These are phyloP conservation scores for Neotoxoptera formosana DNA, from an alignment of 1,140 invertebrate species.

Conservation along the genomic window DNA sequence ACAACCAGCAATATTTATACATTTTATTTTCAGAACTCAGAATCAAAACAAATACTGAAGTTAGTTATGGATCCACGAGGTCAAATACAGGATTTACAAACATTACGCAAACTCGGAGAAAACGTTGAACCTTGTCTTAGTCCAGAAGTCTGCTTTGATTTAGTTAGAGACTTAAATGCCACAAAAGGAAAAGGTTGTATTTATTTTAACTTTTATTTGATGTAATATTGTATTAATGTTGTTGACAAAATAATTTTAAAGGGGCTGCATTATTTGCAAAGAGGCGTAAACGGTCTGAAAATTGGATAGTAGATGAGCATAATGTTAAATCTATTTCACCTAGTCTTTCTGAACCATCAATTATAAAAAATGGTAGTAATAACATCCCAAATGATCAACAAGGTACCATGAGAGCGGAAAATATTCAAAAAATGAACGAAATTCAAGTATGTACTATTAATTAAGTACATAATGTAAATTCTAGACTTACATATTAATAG, in stretches of 20 bases:
- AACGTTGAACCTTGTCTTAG: conserved; percentile 72
- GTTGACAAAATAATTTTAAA: conserved; percentile 62
- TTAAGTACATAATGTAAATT: background rate
- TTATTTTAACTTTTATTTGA: background rate
- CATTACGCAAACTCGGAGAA: conserved; percentile 69
- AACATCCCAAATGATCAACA: conserved; percentile 60
- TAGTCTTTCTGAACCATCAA: conserved; percentile 32
- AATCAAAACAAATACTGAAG: conserved; percentile 73
- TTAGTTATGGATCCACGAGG: conserved; percentile 82
- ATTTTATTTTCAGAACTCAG: background rate
- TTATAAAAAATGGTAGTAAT: conserved; percentile 33
- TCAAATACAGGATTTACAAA: conserved; percentile 74
- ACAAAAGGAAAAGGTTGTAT: conserved; percentile 76
- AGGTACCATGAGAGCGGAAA: conserved; percentile 65
- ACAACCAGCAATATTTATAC: background rate
- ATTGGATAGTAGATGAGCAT: conserved; percentile 84
- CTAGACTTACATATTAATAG: background rate
- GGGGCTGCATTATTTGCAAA: conserved; percentile 88
- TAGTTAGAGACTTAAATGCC: conserved; percentile 79
- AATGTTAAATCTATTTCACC: conserved; percentile 64
- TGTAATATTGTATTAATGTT: background rate
- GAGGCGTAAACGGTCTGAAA: conserved; percentile 82
- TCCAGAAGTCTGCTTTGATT: conserved; percentile 72
- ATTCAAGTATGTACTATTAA: conserved; percentile 65
- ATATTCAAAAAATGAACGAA: conserved; percentile 67